phyloP scores from a whole-genome alignment of 2,888 invertebrate genomes.

The Temnothorax ravouxi region DNA sequence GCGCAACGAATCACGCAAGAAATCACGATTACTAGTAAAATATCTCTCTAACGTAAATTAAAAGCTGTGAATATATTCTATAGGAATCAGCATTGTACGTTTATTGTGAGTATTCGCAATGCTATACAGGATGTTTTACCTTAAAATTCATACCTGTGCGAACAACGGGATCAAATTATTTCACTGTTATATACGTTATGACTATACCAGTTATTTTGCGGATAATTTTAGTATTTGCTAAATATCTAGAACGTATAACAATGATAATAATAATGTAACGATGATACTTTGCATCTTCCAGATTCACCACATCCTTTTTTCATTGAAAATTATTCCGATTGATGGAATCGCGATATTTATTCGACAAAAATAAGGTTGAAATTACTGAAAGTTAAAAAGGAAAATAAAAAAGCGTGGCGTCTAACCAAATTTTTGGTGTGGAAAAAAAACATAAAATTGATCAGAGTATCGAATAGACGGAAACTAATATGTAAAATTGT shows the following conservation, averaged over 20 bases:
- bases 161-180: conserved; percentile 4
- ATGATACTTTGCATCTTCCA: background rate
- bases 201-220: background rate
- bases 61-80: background rate
- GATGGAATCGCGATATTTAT: background rate
- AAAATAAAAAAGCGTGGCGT: background rate
- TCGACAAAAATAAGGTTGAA: background rate
- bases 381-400: background rate
- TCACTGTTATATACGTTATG: background rate
- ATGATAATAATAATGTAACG: background rate
- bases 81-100: background rate
- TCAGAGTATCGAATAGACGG: too few relatives aligned
- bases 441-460: background rate
- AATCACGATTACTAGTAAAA: conserved; percentile 11
- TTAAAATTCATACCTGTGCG: background rate
- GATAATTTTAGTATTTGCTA: background rate
- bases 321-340: background rate
- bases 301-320: background rate
- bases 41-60: conserved; percentile 12
- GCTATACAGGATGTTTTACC: background rate
- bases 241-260: background rate
- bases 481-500: background rate
- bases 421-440: background rate
- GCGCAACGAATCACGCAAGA: too few relatives aligned
- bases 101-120: background rate